phyloP scores from a whole-genome alignment of 2,888 invertebrate species.

The Aphidius colemani region DNA sequence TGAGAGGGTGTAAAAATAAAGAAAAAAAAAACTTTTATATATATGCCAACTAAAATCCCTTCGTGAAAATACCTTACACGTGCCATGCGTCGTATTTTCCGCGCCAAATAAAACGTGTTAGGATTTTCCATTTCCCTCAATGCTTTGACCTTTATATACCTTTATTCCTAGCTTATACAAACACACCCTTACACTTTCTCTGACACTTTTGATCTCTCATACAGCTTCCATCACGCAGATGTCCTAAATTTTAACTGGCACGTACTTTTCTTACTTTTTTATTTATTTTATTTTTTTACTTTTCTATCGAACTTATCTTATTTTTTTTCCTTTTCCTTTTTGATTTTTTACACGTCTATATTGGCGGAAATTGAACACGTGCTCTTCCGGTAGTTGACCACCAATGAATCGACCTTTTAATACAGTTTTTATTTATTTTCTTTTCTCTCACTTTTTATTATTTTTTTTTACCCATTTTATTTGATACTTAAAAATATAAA shows the following conservation, averaged over 20 bases:
- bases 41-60: conserved; percentile 22
- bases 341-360: neutral
- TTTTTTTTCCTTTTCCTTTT: conserved; percentile 8
- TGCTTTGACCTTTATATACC: neutral
- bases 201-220: no score
- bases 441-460: no score
- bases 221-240: conserved; percentile 27
- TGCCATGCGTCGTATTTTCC: conserved; percentile 28
- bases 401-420: conserved; percentile 2
- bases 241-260: conserved; percentile 35
- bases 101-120: conserved; percentile 31
- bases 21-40: conserved; percentile 27
- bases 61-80: conserved; percentile 25
- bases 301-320: conserved; percentile 12
- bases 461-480: no score
- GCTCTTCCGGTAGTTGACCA: conserved; percentile 10
- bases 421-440: conserved; percentile 3
- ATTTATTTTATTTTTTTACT: conserved; percentile 11
- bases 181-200: no score
- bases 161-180: conserved; percentile 7
- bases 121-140: conserved; percentile 5
- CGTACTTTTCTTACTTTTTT: conserved; percentile 14
- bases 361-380: conserved; percentile 18
- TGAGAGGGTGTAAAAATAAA: conserved; percentile 19
- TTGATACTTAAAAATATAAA: no score